Conservation (phyloP, 2,888 invertebrate genomes). For the Crocallis elinguaria region DNA sequence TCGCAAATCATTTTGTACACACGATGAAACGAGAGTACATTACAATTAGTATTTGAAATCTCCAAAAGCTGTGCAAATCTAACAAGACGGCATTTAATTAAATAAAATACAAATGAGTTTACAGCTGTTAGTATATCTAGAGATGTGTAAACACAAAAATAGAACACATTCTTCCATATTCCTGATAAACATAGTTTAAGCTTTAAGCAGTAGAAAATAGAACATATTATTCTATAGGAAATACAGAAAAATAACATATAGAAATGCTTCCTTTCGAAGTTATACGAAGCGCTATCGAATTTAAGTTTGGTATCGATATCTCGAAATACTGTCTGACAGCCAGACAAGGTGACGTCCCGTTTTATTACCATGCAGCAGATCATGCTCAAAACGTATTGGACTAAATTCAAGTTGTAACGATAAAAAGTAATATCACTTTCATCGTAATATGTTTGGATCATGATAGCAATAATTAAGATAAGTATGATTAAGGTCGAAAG, state of each 20-base stretch:
- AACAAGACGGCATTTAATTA: not conserved
- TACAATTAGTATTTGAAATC: not conserved
- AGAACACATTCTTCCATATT: not conserved
- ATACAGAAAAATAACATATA: not conserved
- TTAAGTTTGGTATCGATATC: not conserved
- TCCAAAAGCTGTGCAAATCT: not conserved
- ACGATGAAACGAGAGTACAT: not conserved
- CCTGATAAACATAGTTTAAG: not conserved
- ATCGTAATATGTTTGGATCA: not conserved
- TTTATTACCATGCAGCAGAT: not conserved
- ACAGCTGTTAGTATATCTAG: not conserved
- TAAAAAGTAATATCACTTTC: not conserved
- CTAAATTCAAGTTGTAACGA: not conserved
- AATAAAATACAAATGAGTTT: not conserved
- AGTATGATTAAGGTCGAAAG: not conserved
- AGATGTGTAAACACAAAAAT: not conserved
- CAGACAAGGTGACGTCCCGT: not conserved
- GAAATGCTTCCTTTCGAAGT: not conserved
- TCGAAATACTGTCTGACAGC: not conserved
- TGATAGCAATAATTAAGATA: not conserved
- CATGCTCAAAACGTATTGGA: not conserved
- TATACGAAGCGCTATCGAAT: not conserved
- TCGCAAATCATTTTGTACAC: not conserved
- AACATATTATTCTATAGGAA: not conserved
- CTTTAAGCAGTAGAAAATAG: not conserved